Base-by-base conservation (phyloP, 2,888 invertebrate genomes). In the Punctoribates punctum region DNA sequence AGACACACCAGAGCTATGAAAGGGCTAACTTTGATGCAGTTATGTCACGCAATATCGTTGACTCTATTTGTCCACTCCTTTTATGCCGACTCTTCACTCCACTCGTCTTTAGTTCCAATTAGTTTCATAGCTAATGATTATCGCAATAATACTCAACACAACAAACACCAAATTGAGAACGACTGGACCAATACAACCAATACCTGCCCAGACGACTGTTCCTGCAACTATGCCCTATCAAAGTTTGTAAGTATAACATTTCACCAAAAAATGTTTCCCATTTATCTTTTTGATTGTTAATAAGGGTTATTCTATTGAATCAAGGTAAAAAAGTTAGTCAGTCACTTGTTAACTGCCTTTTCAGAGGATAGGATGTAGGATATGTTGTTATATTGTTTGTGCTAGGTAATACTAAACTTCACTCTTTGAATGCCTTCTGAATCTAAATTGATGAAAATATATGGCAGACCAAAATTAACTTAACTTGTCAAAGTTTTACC, bases 111-210 rank as follows among this genome's bases (percentile, higher is more conserved):
- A 70, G 23, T 70, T 13, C 70, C 70, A 70, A 70, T 70, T 70
- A 70, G 70, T 70, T 70, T 70, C 42, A 70, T 42, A 46, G 70
- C 70, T 70, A 70, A 70, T 70, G 70, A 70, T 42, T 70, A 70
- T 70, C n/a, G 23, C 3, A 70, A 70, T 70, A 70, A 70, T 23
- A 70, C 23, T 70, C n/a, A 46, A 38, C n/a, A n/a, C n/a, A 42
- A 6, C 38, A 38, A 70, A 70, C 70, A 42, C 0, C 23, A 38
- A 6, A 70, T 70, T 15, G 20, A 15, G 5, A 20, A 42, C 13
- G 17, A 42, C 5, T 70, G 70, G 70, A 20, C 1, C 17, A 70
- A 42, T 25, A 11, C 23, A 20, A 34, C 62, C 4, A 1, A 5
- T 17, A 29, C 20, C 3, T 70, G 70, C 42, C 70, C 70, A 3